phyloP scores from a whole-genome alignment of 1,140 invertebrate genomes.

The Drosophila micromelanica region DNA sequence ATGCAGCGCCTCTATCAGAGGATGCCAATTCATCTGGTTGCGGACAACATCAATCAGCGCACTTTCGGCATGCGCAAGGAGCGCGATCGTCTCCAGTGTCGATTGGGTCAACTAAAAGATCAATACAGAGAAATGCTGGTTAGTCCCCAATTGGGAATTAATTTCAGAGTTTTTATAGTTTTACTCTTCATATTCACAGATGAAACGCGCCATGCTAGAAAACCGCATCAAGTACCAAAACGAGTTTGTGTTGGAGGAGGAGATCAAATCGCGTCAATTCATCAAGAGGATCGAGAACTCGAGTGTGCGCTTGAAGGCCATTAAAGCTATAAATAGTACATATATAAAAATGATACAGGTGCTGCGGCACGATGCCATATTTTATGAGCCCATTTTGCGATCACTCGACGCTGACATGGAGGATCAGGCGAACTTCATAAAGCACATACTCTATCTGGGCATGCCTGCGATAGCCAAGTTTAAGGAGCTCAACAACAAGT shows the following conservation, averaged over 20 bases:
- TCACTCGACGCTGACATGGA: slow-evolving; percentile 75
- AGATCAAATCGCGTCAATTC: slow-evolving; percentile 62
- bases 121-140: slow-evolving; percentile 58
- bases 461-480: slow-evolving; percentile 76
- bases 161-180: not conserved
- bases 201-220: slow-evolving; percentile 59
- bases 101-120: slow-evolving; percentile 59
- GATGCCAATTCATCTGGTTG: slow-evolving; percentile 76
- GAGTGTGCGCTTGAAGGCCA: slow-evolving; percentile 75
- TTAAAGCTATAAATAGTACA: slow-evolving; percentile 75
- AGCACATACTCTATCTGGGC: slow-evolving; percentile 75
- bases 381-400: slow-evolving; percentile 77
- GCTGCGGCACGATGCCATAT: slow-evolving; percentile 74
- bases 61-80: slow-evolving; percentile 81
- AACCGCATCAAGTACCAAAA: slow-evolving; percentile 82
- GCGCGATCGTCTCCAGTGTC: slow-evolving; percentile 70
- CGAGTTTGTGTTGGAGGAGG: slow-evolving; percentile 73
- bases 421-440: slow-evolving; percentile 78
- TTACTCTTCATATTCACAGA: slow-evolving; percentile 7
- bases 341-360: slow-evolving; percentile 80
- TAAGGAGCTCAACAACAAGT: slow-evolving; percentile 68
- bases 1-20: slow-evolving; percentile 77
- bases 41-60: slow-evolving; percentile 80
- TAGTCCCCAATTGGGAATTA: not conserved
- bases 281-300: slow-evolving; percentile 79